Percentiles rank a stretch among this genome's conserved stretches.
These are phyloP conservation scores for Lytechinus pictus DNA, from an alignment of 35 echinoderm and acorn worm genomes.

Conservation along the genomic window DNA sequence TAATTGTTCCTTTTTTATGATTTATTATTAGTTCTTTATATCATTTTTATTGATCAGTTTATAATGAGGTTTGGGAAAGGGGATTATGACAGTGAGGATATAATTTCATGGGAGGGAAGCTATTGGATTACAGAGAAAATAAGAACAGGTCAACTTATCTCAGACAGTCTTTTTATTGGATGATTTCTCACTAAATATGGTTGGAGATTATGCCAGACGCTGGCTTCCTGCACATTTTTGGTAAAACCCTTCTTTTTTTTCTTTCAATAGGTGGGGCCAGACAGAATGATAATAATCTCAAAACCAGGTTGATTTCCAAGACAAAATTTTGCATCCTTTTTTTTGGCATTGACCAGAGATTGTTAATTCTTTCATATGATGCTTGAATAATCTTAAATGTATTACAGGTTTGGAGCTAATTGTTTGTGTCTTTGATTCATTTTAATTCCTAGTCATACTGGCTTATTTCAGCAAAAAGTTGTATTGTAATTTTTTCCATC, in stretches of 20 bases:
- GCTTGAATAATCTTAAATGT: too few relatives aligned
- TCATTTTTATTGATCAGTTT: background rate
- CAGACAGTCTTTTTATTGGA: background rate
- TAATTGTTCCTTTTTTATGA: too few relatives aligned
- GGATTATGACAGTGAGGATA: background rate
- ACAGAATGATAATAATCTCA: background rate
- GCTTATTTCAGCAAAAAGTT: too few relatives aligned
- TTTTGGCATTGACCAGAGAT: too few relatives aligned
- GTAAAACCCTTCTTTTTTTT: background rate
- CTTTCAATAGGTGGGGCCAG: background rate
- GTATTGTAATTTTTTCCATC: too few relatives aligned
- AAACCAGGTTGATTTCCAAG: background rate
- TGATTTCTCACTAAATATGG: background rate
- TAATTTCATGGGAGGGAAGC: background rate
- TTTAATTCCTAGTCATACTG: too few relatives aligned
- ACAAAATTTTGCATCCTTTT: too few relatives aligned
- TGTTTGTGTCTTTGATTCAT: too few relatives aligned
- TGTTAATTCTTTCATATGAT: too few relatives aligned
- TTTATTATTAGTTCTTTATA: too few relatives aligned
- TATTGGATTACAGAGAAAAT: background rate
- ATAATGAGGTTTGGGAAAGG: background rate
- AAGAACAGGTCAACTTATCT: background rate
- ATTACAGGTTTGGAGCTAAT: too few relatives aligned
- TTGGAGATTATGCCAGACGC: background rate
- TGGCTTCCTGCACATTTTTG: background rate